Base-by-base conservation (phyloP, 2,113 vertebrate genomes). In the Sylvietta virens region DNA sequence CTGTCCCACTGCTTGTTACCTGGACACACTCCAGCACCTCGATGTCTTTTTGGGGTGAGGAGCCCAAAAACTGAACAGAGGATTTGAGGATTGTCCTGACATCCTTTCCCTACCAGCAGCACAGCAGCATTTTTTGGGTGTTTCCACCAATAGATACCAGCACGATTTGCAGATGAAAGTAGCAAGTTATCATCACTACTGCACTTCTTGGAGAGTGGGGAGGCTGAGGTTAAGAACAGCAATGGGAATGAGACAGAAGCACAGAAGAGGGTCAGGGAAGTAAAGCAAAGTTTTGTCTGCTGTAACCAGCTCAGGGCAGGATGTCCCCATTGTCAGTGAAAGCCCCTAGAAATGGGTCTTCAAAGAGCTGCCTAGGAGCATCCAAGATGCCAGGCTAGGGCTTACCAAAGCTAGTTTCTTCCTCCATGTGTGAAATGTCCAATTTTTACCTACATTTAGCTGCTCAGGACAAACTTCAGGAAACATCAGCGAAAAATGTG, bases 141-240 rank as follows among this genome's bases (percentile, higher is more conserved):
- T 48, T 80, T 31, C 48, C n/a, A 79, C 31, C 53, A 47, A 5
- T 1, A 47, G 35, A 20, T 24, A 30, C 11, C 31, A 57, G 57
- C 1, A 3, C 0, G 0, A 51, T 90, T 44, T 64, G 8, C 31
- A 71, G 65, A 39, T 57, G 13, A n/a, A 78, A 79, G 56, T 1
- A 39, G 44, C 12, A 16, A 2, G 1, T 65, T 51, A 40, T 42
- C 53, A 44, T 33, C 44, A n/a, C 24, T 27, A 12, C 17, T 51
- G 19, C 13, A 30, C 23, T 39, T 66, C 62, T 27, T 30, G 61
- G 35, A 72, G 26, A 51, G 44, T 40, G 26, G 30, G 21, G 72
- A 67, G 56, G 53, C 26, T 1, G 1, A 64, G 26, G 21, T 64
- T 56, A 67, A 79, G 53, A 82, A 35, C 9, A 44, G 31, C 39